Conservation (phyloP, 2,888 invertebrate species). For the Noctua janthina region DNA sequence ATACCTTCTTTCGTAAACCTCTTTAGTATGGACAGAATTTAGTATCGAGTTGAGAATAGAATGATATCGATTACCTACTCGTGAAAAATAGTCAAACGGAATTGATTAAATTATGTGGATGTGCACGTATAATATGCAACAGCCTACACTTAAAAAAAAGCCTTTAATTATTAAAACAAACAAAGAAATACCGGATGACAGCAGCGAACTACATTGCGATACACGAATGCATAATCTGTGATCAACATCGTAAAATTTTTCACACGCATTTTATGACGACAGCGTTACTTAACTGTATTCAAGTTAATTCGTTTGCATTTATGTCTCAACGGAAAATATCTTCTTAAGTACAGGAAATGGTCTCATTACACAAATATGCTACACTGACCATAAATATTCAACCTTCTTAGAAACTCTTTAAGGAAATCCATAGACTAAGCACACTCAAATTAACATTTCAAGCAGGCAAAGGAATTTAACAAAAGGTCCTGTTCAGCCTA, state of each 20-base stretch:
- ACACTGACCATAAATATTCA: slow-evolving; percentile 47
- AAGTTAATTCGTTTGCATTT: slow-evolving; percentile 28
- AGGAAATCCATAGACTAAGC: slow-evolving; percentile 53
- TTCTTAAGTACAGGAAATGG: slow-evolving; percentile 50
- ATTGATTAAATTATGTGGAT: not conserved
- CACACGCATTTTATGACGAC: slow-evolving; percentile 16
- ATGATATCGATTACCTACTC: not conserved
- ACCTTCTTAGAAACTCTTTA: slow-evolving; percentile 49
- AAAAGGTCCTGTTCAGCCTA: slow-evolving; percentile 60
- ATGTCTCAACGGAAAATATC: slow-evolving; percentile 46
- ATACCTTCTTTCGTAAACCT: not conserved
- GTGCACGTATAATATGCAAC: not conserved
- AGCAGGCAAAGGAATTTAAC: slow-evolving; percentile 60
- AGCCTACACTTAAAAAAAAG: not conserved
- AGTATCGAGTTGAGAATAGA: too few species aligned
- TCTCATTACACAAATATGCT: slow-evolving; percentile 50
- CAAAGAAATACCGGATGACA: slow-evolving; percentile 11
- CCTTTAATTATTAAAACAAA: not conserved
- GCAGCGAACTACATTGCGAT: slow-evolving; percentile 10
- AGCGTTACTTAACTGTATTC: slow-evolving; percentile 35
- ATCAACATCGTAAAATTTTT: slow-evolving; percentile 34
- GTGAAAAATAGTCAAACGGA: not conserved
- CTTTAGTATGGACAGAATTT: too few species aligned
- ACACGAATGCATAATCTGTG: slow-evolving; percentile 18
- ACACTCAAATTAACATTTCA: slow-evolving; percentile 52